A percentile compares a stretch with the other conserved stretches of the same genome.
phyloP scores from a whole-genome alignment of 2,113 vertebrate species.

The Corydoras maculifer region DNA sequence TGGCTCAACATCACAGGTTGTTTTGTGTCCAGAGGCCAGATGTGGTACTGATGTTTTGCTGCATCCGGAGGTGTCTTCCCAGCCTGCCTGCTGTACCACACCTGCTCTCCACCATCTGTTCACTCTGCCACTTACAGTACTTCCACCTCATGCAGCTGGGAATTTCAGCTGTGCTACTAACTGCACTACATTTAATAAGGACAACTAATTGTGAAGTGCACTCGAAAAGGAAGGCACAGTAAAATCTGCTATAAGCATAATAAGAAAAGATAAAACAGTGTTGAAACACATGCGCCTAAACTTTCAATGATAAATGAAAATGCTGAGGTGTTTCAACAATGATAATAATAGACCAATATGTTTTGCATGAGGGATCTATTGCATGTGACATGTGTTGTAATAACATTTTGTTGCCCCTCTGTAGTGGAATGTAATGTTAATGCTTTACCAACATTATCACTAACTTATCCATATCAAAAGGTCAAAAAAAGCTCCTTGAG shows the following conservation, averaged over 20 bases:
- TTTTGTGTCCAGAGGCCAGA: conserved; percentile 55
- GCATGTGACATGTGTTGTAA: conserved; percentile 5
- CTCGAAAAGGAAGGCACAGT: background rate
- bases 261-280: background rate
- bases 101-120: conserved; percentile 71
- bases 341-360: conserved; percentile 11
- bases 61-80: conserved; percentile 40
- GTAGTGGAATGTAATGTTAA: conserved; percentile 21
- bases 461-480: conserved; percentile 14
- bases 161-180: background rate
- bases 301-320: conserved; percentile 19
- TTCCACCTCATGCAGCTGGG: conserved; percentile 7
- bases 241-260: background rate
- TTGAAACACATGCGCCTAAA: background rate
- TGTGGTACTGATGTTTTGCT: conserved; percentile 41
- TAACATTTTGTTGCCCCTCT: conserved; percentile 19
- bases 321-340: conserved; percentile 12
- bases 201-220: background rate
- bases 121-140: conserved; percentile 26
- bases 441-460: conserved; percentile 13
- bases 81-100: conserved; percentile 60
- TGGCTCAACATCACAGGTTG: conserved; percentile 37
- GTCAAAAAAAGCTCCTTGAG: conserved; percentile 4
- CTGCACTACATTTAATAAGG: conserved; percentile 1
- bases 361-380: conserved; percentile 16